phyloP scores from a whole-genome alignment of 1,140 invertebrate species.

The Drosophila tropicalis region DNA sequence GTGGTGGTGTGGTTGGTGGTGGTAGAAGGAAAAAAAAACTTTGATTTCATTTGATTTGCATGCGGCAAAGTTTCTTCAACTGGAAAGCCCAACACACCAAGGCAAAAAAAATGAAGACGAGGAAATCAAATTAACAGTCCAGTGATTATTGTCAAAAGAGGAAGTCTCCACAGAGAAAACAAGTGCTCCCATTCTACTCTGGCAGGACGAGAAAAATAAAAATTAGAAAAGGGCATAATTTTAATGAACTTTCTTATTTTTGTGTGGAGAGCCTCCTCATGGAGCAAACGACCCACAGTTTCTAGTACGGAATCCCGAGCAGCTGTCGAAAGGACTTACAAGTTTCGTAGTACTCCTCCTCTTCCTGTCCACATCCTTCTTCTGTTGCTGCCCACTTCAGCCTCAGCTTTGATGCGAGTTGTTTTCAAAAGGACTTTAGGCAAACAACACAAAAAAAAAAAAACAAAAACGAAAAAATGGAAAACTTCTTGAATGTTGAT shows the following conservation, averaged over 20 bases:
- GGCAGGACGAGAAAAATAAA: conserved; percentile 60
- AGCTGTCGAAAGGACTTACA: conserved; percentile 79
- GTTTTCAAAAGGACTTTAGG: conserved; percentile 40
- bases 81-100: conserved; percentile 55
- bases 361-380: conserved; percentile 41
- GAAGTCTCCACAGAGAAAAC: conserved; percentile 49
- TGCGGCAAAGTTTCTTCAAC: conserved; percentile 79
- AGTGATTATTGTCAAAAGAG: conserved; percentile 81
- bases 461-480: not conserved
- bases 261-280: conserved; percentile 32
- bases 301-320: conserved; percentile 56
- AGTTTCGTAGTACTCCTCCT: conserved; percentile 50
- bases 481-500: conserved; percentile 38
- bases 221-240: conserved; percentile 82
- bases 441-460: conserved; percentile 23
- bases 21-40: conserved; percentile 44
- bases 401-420: conserved; percentile 55
- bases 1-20: conserved; percentile 16
- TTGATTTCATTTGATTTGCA: conserved; percentile 80
- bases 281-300: not conserved
- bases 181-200: conserved; percentile 44
- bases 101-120: conserved; percentile 19
- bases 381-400: conserved; percentile 45
- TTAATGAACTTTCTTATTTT: conserved; percentile 75
- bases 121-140: conserved; percentile 79